A percentile compares a stretch with the other conserved stretches of the same genome.
These are phyloP conservation scores for Tholera decimalis DNA, from an alignment of 2,888 invertebrate species.

Conservation along the genomic window DNA sequence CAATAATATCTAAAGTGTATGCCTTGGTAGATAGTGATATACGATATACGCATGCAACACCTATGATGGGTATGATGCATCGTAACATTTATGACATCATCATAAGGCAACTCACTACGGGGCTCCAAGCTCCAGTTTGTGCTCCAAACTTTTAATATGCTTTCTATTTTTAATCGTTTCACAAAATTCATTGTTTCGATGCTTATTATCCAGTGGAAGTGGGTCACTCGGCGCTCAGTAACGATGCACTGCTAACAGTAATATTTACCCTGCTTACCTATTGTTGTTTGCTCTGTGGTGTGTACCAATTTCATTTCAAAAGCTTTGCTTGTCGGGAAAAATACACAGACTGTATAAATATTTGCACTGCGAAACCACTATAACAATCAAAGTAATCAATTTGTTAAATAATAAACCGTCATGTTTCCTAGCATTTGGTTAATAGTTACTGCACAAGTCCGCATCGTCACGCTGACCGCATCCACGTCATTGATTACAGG, in stretches of 20 bases:
- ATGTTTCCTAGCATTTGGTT: slow-evolving; percentile 20
- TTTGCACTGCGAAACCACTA: slow-evolving; percentile 20
- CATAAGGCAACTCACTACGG: slow-evolving; percentile 45
- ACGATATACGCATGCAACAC: too few relatives aligned
- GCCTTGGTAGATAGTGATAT: too few relatives aligned
- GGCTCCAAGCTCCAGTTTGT: slow-evolving; percentile 34
- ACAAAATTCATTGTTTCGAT: slow-evolving; percentile 58
- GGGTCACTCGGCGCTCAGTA: slow-evolving; percentile 51
- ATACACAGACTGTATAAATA: slow-evolving; percentile 34
- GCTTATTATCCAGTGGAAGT: slow-evolving; percentile 57
- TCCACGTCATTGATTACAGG: slow-evolving; percentile 45
- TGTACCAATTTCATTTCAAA: slow-evolving; percentile 52
- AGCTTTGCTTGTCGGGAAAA: slow-evolving; percentile 31
- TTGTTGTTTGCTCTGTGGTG: slow-evolving; percentile 35
- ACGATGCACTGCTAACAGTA: slow-evolving; percentile 51
- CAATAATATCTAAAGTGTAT: too few relatives aligned
- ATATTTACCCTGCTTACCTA: slow-evolving; percentile 51
- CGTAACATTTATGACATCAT: slow-evolving; percentile 39
- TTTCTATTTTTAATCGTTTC: slow-evolving; percentile 55
- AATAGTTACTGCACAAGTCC: slow-evolving; percentile 17
- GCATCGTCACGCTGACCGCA: slow-evolving; percentile 40
- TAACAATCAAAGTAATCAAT: slow-evolving; percentile 25
- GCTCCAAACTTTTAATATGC: slow-evolving; percentile 50
- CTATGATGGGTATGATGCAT: slow-evolving; percentile 10
- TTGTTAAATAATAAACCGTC: slow-evolving; percentile 17